Evolutionary conservation across 2,113 vertebrate genomes (phyloP), one percentile per base, ranked within the genome.

Genomic region (Phyllostomus hastatus): DNA sequence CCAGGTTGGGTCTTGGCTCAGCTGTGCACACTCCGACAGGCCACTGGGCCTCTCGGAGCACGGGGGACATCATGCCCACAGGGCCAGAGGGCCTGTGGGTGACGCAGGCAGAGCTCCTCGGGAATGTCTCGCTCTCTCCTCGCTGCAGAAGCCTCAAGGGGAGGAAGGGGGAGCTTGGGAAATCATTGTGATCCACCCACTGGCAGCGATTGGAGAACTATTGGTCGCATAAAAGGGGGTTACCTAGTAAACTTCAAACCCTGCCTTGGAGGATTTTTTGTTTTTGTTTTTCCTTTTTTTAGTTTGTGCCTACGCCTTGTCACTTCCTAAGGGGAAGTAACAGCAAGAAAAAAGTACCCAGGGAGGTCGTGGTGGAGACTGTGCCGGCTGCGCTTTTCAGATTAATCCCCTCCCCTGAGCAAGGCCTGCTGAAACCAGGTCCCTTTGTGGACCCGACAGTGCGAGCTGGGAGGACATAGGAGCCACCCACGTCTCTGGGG

Each of bases 361-460:
- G n/a, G 24, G 22, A 14, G 50, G 46, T 28, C 2, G 19, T 19
- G 41, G n/a, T 16, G 3, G 33, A n/a, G 33, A 54, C 26, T 14
- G 12, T 4, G 9, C 28, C 1, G 1, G 26, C 72, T 52, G 33
- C 0, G 0, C 28, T 52, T 76, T 78, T 69, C 19, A 10, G 20
- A 33, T 87, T 89, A 33, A 73, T 79, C 15, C 48, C 64, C 33
- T 22, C 9, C 66, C 16, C 48, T 75, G 54, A 75, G 38, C 9
- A 5, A 90, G 28, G 61, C 26, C 50, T 41, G 41, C 91, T 33
- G 41, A 87, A 97, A 87, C 54, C 38, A 94, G 38, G 69, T 17
- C 80, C 75, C 12, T 26, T 15, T 76, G 88, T 61, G 67, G 41
- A 26, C 52, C 50, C 10, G 0, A 12, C 0, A 31, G 16, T 11